Evolutionary conservation across 2,888 invertebrate genomes (phyloP), one percentile per base, ranked within the genome.

Genomic region (Saturnia pavonia): DNA sequence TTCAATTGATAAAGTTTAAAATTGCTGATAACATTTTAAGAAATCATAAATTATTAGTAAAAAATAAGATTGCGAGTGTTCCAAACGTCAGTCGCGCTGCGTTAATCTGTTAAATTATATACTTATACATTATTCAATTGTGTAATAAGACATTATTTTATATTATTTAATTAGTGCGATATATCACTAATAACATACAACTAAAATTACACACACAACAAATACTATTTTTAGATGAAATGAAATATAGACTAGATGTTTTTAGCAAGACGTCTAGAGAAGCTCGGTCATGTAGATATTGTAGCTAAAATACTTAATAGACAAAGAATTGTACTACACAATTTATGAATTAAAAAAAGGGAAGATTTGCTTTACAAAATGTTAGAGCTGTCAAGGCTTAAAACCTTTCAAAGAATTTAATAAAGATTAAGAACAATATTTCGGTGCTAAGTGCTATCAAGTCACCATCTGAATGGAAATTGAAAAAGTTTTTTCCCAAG

Each of bases 401-500:
- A 82, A 80, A 74, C 76, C 72, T 74, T 77, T 79, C 72, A 67
- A 68, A 74, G 74, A 77, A 79, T 75, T 73, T 70, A 73, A 73
- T 70, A 71, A 80, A 81, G 71, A 77, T 79, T 77, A 77, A 76
- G 73, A 76, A 80, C 81, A 82, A 81, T 84, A 84, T 85, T 85
- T 86, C 78, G 76, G 79, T 80, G 83, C 79, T 85, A 84, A 87
- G 82, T 84, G 82, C 80, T 77, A 79, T 78, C 80, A 82, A 82
- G 81, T 81, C 74, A 76, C 80, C 81, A 86, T 90, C 87, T 86
- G 82, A 87, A 90, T 88, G 84, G 83, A 90, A 90, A 91, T 91
- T 89, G 89, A 90, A 91, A 91, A 91, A 90, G 88, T 91, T 91
- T 88, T 78, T 78, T 81, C 81, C 82, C 82, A 74, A 70, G 78